Evolutionary conservation across 1,140 invertebrate genomes (phyloP).

Genomic region (Mizuhopecten yessoensis): DNA sequence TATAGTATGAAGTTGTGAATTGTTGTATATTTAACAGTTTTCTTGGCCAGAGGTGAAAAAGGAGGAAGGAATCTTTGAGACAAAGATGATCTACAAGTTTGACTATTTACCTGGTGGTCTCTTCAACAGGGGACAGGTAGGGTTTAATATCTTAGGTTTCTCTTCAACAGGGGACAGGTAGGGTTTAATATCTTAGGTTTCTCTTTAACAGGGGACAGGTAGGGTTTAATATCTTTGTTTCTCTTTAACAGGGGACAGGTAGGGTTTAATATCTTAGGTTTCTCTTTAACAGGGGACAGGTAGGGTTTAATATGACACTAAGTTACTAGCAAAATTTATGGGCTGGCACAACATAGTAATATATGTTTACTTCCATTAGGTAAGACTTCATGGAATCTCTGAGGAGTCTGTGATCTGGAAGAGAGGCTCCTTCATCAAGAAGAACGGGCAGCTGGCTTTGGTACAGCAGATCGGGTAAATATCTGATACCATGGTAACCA

Average conservation of each 20-base stretch:
- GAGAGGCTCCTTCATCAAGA: constrained; percentile 80
- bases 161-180: no score
- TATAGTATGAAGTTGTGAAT: no score
- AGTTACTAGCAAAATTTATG: no score
- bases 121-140: constrained; percentile 82
- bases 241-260: constrained; percentile 83
- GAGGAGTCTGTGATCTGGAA: constrained; percentile 81
- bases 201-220: no score
- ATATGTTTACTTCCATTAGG: constrained; percentile 66
- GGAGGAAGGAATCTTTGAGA: constrained; percentile 67
- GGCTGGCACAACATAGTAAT: no score
- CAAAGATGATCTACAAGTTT: constrained; percentile 81
- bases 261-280: neutral
- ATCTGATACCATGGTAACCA: no score
- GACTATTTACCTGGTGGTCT: constrained; percentile 81
- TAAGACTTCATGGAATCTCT: constrained; percentile 78
- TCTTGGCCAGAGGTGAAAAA: constrained; percentile 77
- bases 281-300: no score
- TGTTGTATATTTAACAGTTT: constrained; percentile 69
- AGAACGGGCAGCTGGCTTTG: constrained; percentile 80
- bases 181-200: no score
- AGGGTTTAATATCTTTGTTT: no score
- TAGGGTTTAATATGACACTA: no score
- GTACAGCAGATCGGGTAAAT: constrained; percentile 75
- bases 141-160: neutral